A percentile compares a stretch with the other conserved stretches of the same genome.
These are phyloP conservation scores for Cepaea hortensis DNA, from an alignment of 2,888 invertebrate genomes.

Conservation along the genomic window DNA sequence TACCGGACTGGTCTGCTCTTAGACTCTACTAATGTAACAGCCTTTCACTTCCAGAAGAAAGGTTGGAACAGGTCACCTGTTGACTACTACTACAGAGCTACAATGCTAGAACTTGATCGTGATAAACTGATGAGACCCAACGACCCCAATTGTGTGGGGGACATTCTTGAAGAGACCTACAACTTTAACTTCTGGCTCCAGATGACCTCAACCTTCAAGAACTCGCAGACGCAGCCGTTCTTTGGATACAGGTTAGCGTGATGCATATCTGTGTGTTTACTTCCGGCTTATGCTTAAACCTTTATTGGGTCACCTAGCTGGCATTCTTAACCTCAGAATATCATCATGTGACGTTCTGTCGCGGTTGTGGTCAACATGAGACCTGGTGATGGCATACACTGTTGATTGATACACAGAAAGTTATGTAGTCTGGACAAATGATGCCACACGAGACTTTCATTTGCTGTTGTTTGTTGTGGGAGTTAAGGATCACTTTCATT, in stretches of 20 bases:
- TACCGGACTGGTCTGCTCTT: constrained; percentile 18
- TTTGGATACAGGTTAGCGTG: neutral
- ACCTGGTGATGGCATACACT: no score
- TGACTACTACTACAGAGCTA: constrained; percentile 27
- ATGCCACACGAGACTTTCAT: no score
- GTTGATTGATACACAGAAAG: no score
- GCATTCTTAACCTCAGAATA: no score
- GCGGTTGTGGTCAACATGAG: no score
- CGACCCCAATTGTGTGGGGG: constrained; percentile 13
- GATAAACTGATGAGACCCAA: neutral
- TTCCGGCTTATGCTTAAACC: no score
- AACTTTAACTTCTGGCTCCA: neutral
- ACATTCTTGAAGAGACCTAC: neutral
- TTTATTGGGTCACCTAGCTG: no score
- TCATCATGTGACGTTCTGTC: no score
- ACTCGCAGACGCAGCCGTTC: neutral
- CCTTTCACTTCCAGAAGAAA: constrained; percentile 22
- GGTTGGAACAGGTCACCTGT: constrained; percentile 32
- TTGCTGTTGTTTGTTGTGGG: no score
- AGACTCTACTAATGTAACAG: neutral
- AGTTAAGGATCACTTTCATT: no score
- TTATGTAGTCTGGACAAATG: no score
- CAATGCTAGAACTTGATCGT: neutral
- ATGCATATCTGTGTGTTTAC: no score
- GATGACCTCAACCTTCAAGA: neutral